A percentile compares a stretch with the other conserved stretches of the same genome.
Conservation (phyloP, 2,888 invertebrate genomes). For the Lasioglossum marginatum region DNA sequence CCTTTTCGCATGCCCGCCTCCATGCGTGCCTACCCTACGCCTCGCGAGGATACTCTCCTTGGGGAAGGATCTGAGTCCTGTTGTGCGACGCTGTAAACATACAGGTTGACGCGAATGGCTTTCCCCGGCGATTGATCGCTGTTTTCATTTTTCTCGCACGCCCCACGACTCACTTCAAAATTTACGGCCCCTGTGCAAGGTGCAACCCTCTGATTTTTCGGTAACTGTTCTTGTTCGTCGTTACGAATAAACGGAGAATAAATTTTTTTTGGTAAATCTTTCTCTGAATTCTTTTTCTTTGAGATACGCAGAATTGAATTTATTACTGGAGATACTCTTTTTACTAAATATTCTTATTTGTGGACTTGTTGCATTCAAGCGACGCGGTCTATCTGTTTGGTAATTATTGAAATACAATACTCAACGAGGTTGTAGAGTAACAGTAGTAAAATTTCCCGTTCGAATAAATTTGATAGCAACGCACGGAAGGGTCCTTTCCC, state of each 20-base stretch:
- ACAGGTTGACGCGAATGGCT: not conserved
- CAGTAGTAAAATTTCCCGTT: not conserved
- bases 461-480: not conserved
- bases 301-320: not conserved
- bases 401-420: not conserved
- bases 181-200: not conserved
- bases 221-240: not conserved
- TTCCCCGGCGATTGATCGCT: not conserved
- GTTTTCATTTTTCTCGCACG: not conserved
- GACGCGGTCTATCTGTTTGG: no score
- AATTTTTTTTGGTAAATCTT: no score
- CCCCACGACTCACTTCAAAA: not conserved
- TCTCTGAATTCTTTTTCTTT: not conserved
- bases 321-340: not conserved
- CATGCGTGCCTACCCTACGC: not conserved
- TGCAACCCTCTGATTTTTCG: not conserved
- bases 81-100: slow-evolving; percentile 5
- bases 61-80: slow-evolving; percentile 3
- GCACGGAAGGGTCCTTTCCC: not conserved
- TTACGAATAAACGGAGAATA: no score
- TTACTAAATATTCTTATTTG: not conserved
- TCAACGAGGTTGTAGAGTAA: not conserved
- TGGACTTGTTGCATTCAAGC: no score
- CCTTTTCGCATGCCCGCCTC: not conserved
- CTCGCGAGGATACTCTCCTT: slow-evolving; percentile 19